Evolutionary conservation across 2,113 vertebrate species (phyloP).

Genomic region (Tupaia tana): DNA sequence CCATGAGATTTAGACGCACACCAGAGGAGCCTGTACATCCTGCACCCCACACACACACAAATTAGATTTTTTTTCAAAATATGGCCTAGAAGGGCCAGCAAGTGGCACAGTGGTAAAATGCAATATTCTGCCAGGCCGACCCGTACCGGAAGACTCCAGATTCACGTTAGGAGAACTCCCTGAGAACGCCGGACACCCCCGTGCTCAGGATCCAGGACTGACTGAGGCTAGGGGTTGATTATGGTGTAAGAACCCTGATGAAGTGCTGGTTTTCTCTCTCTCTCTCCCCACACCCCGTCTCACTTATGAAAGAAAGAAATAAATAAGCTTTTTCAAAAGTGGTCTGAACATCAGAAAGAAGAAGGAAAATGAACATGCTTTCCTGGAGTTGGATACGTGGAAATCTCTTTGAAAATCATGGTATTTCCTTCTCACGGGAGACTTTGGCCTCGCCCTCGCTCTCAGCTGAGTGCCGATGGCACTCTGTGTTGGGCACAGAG

Average conservation of each 20-base stretch:
- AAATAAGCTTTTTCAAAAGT: not conserved
- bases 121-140: too few species aligned
- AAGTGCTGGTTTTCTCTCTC: too few species aligned
- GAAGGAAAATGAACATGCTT: not conserved
- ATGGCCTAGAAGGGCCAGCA: not conserved
- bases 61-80: not conserved
- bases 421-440: not conserved
- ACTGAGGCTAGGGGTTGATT: too few species aligned
- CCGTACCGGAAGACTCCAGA: too few species aligned
- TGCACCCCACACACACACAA: not conserved
- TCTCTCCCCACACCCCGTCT: too few species aligned
- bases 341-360: not conserved
- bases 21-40: fast-evolving
- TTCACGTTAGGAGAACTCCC: too few species aligned
- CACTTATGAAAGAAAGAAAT: too few species aligned
- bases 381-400: fast-evolving
- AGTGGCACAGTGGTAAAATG: too few species aligned
- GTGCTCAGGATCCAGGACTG: too few species aligned
- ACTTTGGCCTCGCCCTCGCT: too few species aligned
- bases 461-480: fast-evolving
- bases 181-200: too few species aligned
- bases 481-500: not conserved
- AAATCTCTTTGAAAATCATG: not conserved
- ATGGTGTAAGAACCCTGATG: too few species aligned
- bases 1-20: not conserved